Base-by-base conservation (phyloP, 2,888 invertebrate genomes). In the Xestia ashworthii region DNA sequence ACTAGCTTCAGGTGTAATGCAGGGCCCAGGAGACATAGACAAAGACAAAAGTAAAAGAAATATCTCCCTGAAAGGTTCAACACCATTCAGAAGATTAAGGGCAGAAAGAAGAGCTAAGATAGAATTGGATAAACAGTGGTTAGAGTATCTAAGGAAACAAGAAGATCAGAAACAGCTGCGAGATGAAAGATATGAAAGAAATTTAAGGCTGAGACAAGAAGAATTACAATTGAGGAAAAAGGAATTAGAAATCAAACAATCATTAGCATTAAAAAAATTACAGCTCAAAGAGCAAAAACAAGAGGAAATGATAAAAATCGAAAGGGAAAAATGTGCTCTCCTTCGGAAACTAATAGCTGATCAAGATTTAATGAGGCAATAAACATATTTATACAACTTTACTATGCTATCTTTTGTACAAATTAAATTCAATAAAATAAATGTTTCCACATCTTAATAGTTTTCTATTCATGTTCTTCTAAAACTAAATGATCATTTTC, bases 61-160 rank as follows among this genome's bases (percentile, higher is more conserved):
- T 70, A 78, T 89, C 6, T 76, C 91, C 58, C 71, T 87, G 8
- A 92, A 93, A 84, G 88, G 89, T 50, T 87, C 91, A 71, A 87
- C 90, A 74, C 93, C 94, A 38, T 94, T 93, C 81, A 91, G 94
- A 89, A 94, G 92, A 86, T 87, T 94, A 80, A 89, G 93, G 79
- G 91, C 92, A 74, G 94, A 94, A 86, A 89, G 93, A 50, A 93
- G 92, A 89, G 91, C 93, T 55, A 95, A 94, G 90, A 90, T 94
- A 74, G 94, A 95, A 86, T 86, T 95, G 86, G 94, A 94, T 83
- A 94, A 93, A 84, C 94, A 94, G 84, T 95, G 94, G 94, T 89
- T 93, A 82, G 94, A 94, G 69, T 95, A 94, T 86, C 89, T 95
- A 83, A 92, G 89, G 78, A 91, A 92, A 82, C 94, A 95, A 88